Conservation (phyloP, 2,113 vertebrate genomes). For the Misgurnus mizolepis region DNA sequence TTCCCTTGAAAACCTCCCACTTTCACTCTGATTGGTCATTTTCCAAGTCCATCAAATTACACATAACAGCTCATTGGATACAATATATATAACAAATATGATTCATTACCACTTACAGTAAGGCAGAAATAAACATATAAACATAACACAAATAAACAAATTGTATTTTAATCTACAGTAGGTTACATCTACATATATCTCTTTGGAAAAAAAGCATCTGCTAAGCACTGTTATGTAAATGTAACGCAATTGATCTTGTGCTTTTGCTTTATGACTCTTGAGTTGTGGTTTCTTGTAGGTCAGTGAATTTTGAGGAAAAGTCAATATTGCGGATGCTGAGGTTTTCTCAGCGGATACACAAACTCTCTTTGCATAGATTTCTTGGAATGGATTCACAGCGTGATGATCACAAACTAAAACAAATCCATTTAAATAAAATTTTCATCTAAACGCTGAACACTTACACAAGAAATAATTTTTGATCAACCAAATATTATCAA, state of each 20-base stretch:
- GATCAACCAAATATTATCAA: conserved; percentile 32
- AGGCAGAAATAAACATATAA: too few relatives aligned
- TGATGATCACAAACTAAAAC: conserved; percentile 35
- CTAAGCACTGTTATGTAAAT: not conserved
- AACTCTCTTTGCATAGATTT: conserved; percentile 19
- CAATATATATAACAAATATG: too few relatives aligned
- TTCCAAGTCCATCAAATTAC: too few relatives aligned
- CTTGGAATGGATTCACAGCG: conserved; percentile 11
- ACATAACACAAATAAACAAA: too few relatives aligned
- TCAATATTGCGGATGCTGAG: conserved; percentile 15
- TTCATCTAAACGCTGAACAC: not conserved
- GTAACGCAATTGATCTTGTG: not conserved
- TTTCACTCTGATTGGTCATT: too few relatives aligned
- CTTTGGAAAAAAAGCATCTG: not conserved
- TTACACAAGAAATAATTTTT: too few relatives aligned
- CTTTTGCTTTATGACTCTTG: not conserved
- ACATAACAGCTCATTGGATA: too few relatives aligned
- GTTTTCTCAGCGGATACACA: not conserved
- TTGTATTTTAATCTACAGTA: too few relatives aligned
- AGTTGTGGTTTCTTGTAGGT: conserved; percentile 22
- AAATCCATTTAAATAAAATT: conserved; percentile 27
- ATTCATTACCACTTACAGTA: too few relatives aligned
- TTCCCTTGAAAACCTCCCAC: too few relatives aligned
- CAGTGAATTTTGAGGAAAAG: conserved; percentile 21
- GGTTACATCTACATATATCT: not conserved